These are phyloP conservation scores for Cheilosia soror DNA, from an alignment of 2,888 invertebrate genomes.

Conservation along the genomic window DNA sequence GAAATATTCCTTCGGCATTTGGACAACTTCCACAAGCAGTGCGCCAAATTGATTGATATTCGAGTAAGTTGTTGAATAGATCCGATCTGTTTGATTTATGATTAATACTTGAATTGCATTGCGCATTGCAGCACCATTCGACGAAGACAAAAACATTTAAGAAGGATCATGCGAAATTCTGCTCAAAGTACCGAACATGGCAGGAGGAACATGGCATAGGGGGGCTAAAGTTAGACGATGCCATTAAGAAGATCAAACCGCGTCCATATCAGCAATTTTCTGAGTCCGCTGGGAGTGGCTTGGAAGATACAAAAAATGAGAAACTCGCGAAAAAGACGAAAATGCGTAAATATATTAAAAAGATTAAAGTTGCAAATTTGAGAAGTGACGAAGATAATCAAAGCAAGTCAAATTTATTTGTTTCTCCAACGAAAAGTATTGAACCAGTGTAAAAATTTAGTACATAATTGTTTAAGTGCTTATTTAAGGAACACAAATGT, in stretches of 20 bases:
- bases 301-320: constrained; percentile 80
- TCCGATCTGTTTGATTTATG: not conserved
- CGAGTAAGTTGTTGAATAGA: constrained; percentile 82
- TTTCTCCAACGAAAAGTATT: constrained; percentile 2
- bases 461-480: not conserved
- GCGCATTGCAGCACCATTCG: constrained; percentile 81
- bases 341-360: constrained; percentile 82
- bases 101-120: constrained; percentile 27
- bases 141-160: constrained; percentile 80
- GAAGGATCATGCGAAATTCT: constrained; percentile 84
- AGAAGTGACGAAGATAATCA: constrained; percentile 76
- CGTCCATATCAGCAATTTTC: constrained; percentile 89
- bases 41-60: constrained; percentile 85
- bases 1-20: constrained; percentile 86
- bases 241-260: constrained; percentile 82
- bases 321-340: constrained; percentile 79
- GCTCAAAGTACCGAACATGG: constrained; percentile 84
- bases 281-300: constrained; percentile 79
- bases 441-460: constrained; percentile 22
- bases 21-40: constrained; percentile 86
- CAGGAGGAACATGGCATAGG: constrained; percentile 83
- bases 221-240: constrained; percentile 83
- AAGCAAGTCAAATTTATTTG: not conserved
- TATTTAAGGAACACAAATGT: not conserved
- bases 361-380: constrained; percentile 81